A percentile compares a stretch with the other conserved stretches of the same genome.
These are phyloP conservation scores for Phymorhynchus buccinoides DNA, from an alignment of 1,140 invertebrate genomes.

Conservation along the genomic window DNA sequence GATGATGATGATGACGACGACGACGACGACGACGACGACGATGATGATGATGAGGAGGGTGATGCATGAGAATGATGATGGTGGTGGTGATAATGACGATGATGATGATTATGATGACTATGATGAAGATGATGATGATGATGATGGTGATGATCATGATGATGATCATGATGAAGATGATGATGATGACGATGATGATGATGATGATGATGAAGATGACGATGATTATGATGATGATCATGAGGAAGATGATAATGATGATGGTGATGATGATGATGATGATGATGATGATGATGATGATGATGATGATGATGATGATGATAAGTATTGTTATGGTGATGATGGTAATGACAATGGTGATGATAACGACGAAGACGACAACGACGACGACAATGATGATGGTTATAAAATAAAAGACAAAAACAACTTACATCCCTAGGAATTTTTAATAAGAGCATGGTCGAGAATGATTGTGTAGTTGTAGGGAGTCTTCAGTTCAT, in stretches of 20 bases:
- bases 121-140: too few species aligned
- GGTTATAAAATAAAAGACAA: too few species aligned
- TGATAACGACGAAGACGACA: background rate
- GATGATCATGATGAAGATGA: background rate
- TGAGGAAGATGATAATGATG: background rate
- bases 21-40: background rate
- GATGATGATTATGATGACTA: too few species aligned
- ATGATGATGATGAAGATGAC: background rate
- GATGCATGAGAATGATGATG: background rate
- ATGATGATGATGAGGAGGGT: background rate
- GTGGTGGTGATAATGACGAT: too few species aligned
- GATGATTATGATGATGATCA: background rate
- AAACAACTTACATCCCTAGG: too few species aligned
- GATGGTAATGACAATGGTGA: too few species aligned
- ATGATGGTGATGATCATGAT: too few species aligned
- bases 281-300: constrained; percentile 19
- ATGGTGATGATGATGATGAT: background rate
- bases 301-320: background rate
- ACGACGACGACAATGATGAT: background rate
- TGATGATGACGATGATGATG: background rate
- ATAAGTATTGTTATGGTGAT: too few species aligned
- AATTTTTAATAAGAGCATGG: too few species aligned
- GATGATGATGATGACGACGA: background rate
- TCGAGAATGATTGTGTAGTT: too few species aligned
- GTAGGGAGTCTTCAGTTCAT: too few species aligned